Percentiles rank a stretch among this genome's conserved stretches.
Evolutionary conservation across 2,888 invertebrate species (phyloP).

Genomic region (Teleiodes luculella): DNA sequence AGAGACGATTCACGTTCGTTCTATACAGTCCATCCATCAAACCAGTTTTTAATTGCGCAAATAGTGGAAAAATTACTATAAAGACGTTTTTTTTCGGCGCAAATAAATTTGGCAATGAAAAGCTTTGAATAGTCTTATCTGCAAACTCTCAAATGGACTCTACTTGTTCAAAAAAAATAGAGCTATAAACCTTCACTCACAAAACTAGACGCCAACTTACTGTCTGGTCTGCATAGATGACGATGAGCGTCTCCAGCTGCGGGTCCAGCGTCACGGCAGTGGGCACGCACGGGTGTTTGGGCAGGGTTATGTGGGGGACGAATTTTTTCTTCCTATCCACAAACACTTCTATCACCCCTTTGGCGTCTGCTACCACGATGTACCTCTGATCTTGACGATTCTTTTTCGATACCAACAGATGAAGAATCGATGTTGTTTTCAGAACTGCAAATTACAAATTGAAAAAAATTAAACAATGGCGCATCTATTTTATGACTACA

Average conservation of each 20-base stretch:
- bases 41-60: too few species aligned
- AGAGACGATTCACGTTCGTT: too few species aligned
- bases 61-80: too few species aligned
- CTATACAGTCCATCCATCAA: too few species aligned
- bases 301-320: slow-evolving; percentile 78
- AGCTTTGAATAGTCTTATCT: too few species aligned
- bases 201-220: slow-evolving; percentile 55
- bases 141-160: too few species aligned
- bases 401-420: slow-evolving; percentile 47
- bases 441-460: slow-evolving; percentile 63
- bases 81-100: too few species aligned
- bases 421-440: slow-evolving; percentile 74
- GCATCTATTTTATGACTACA: too few species aligned
- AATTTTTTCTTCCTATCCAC: slow-evolving; percentile 48
- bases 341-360: slow-evolving; percentile 84
- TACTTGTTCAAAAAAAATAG: too few species aligned
- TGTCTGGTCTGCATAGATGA: slow-evolving; percentile 89
- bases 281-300: slow-evolving; percentile 83
- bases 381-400: slow-evolving; percentile 54
- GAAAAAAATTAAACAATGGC: too few species aligned
- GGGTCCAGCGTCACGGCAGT: slow-evolving; percentile 85
- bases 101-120: too few species aligned
- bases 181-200: too few species aligned
- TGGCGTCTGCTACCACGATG: slow-evolving; percentile 82
- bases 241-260: slow-evolving; percentile 77